These are phyloP conservation scores for Idaea straminata DNA, from an alignment of 2,888 invertebrate genomes.

Conservation along the genomic window DNA sequence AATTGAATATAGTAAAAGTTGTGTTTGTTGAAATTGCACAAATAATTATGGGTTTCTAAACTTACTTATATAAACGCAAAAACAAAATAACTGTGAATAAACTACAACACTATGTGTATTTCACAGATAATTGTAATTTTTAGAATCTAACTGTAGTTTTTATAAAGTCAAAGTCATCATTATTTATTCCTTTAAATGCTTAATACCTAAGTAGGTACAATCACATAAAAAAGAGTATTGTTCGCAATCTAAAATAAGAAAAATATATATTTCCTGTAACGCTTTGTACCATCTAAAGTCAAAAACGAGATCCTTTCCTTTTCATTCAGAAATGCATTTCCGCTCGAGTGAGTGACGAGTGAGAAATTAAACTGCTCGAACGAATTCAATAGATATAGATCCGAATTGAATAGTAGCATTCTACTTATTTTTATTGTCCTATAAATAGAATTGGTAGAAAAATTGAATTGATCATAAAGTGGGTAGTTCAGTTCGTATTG, in stretches of 20 bases:
- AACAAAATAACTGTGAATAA: too few relatives aligned
- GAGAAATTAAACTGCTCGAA: conserved; percentile 1
- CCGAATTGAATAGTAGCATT: not conserved
- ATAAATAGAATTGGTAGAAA: not conserved
- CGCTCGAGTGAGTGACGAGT: not conserved
- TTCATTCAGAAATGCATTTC: conserved; percentile 1
- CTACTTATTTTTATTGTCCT: not conserved
- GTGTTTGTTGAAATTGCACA: too few relatives aligned
- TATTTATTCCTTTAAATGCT: too few relatives aligned
- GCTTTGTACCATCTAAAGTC: not conserved
- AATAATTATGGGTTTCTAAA: too few relatives aligned
- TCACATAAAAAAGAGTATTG: too few relatives aligned
- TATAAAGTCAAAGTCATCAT: too few relatives aligned
- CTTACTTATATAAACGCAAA: too few relatives aligned
- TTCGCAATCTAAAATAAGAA: not conserved
- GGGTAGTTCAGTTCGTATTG: not conserved
- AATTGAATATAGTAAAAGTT: too few relatives aligned
- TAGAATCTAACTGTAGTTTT: too few relatives aligned
- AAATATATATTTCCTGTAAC: not conserved
- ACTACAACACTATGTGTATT: too few relatives aligned
- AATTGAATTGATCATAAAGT: not conserved
- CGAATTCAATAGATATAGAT: not conserved
- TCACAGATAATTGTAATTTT: too few relatives aligned
- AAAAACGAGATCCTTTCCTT: not conserved
- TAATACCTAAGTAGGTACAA: too few relatives aligned